Evolutionary conservation across 2,113 vertebrate genomes (phyloP).

Genomic region (Sclerurus mexicanus): DNA sequence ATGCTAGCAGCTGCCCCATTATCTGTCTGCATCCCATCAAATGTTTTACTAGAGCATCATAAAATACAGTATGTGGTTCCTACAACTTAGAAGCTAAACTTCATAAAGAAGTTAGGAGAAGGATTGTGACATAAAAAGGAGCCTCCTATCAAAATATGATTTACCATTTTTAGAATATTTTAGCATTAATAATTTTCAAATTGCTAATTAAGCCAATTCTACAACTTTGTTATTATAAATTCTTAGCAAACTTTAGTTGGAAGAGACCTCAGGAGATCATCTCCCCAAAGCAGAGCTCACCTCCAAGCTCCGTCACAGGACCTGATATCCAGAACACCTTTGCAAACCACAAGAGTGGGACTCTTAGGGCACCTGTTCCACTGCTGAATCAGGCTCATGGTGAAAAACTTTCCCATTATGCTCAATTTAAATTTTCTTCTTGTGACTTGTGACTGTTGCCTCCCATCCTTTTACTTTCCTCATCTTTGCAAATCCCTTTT

Average conservation of each 20-base stretch:
- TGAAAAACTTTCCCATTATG: neutral
- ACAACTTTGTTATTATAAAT: neutral
- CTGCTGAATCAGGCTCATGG: accelerated
- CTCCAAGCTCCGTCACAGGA: neutral
- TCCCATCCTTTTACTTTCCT: neutral
- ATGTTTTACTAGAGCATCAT: neutral
- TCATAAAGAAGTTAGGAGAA: neutral
- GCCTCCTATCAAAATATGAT: neutral
- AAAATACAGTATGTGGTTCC: neutral
- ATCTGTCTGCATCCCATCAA: neutral
- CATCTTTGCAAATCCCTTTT: neutral
- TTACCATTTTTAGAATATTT: neutral
- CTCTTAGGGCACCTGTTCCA: neutral
- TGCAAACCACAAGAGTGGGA: neutral
- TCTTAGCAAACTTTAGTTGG: neutral
- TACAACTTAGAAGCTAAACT: neutral
- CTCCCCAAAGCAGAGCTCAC: neutral
- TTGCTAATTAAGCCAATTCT: neutral
- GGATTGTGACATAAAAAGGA: neutral
- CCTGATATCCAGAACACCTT: neutral
- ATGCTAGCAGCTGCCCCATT: neutral
- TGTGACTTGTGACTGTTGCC: neutral
- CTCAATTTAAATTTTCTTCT: neutral
- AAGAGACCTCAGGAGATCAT: neutral
- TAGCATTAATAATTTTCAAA: neutral